Conservation (phyloP, 1,140 invertebrate species). For the Littorina saxatilis region DNA sequence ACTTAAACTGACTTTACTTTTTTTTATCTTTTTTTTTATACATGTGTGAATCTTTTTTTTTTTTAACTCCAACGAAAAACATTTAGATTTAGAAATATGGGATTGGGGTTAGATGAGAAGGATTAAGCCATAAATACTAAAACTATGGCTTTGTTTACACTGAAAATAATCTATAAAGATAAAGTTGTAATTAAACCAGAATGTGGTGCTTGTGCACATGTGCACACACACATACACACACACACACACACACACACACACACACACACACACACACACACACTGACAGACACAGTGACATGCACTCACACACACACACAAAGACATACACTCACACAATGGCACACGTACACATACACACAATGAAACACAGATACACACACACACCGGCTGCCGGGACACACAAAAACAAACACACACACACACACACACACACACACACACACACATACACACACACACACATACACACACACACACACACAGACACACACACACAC, state of each 20-base stretch:
- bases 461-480: neutral
- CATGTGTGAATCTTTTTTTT: too few relatives aligned
- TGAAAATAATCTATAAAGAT: neutral
- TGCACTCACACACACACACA: constrained; percentile 4
- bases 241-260: neutral
- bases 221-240: neutral
- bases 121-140: neutral
- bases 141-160: neutral
- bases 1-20: neutral
- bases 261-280: neutral
- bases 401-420: neutral
- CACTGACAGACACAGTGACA: too few relatives aligned
- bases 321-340: neutral
- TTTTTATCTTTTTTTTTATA: neutral
- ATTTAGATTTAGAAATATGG: too few relatives aligned
- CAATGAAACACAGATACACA: too few relatives aligned
- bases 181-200: neutral
- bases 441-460: too few relatives aligned
- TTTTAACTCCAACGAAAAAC: too few relatives aligned
- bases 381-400: too few relatives aligned
- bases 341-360: too few relatives aligned
- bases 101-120: neutral
- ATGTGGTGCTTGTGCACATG: neutral
- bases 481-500: constrained; percentile 13
- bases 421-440: constrained; percentile 20